Percentiles rank a stretch among this genome's conserved stretches.
These are phyloP conservation scores for Mystacides longicornis DNA, from an alignment of 2,888 invertebrate species.

Conservation along the genomic window DNA sequence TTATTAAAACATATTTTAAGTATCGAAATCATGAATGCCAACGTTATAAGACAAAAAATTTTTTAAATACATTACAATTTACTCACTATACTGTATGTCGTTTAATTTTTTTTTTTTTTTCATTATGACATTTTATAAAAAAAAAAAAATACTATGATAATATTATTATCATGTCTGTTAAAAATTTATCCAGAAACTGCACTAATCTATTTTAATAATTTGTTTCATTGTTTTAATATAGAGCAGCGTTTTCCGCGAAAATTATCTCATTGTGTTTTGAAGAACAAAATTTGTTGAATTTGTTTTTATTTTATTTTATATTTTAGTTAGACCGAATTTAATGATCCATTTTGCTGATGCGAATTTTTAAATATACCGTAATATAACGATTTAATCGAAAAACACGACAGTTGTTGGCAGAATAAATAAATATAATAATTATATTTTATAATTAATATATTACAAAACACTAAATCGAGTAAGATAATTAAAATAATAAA, in stretches of 20 bases:
- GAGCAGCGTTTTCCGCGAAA: neutral
- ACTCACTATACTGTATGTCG: neutral
- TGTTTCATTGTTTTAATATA: neutral
- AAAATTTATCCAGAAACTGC: constrained; percentile 18
- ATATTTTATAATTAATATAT: constrained; percentile 4
- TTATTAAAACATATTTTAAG: too few relatives aligned
- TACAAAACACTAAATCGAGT: constrained; percentile 5
- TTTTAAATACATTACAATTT: neutral
- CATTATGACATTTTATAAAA: too few relatives aligned
- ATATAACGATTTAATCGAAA: constrained; percentile 3
- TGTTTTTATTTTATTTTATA: too few relatives aligned
- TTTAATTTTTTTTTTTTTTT: too few relatives aligned
- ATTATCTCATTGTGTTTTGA: neutral
- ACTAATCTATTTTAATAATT: constrained; percentile 5
- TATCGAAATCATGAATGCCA: too few relatives aligned
- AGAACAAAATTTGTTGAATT: neutral
- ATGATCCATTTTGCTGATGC: neutral
- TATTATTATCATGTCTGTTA: neutral
- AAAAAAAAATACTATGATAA: neutral
- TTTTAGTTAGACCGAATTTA: too few relatives aligned
- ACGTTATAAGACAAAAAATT: too few relatives aligned
- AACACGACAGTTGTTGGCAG: constrained; percentile 25
- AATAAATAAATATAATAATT: constrained; percentile 13
- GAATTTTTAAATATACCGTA: too few relatives aligned
- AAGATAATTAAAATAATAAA: neutral